Evolutionary conservation across 1,140 invertebrate genomes (phyloP).

Genomic region (Drosophila tropicalis): DNA sequence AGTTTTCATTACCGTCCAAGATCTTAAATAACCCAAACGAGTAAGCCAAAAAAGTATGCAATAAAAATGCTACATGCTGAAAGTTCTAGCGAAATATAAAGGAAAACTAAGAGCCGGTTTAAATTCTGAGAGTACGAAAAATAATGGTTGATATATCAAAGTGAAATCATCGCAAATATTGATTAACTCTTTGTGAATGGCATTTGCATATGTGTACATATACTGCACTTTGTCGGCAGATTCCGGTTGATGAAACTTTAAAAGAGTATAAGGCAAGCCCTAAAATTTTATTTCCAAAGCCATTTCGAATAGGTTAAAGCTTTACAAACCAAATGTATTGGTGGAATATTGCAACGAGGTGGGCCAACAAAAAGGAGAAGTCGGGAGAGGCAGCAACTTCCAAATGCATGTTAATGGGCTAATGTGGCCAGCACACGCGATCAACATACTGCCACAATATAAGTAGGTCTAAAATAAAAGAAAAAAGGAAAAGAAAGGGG

Average conservation of each 20-base stretch:
- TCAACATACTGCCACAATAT: neutral
- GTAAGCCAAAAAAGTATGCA: too few species aligned
- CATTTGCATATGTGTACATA: neutral
- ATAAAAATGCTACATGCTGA: too few species aligned
- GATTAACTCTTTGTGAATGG: neutral
- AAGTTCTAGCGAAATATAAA: too few species aligned
- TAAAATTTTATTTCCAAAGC: neutral
- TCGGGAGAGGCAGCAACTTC: neutral
- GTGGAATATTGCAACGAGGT: neutral
- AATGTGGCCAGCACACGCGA: slow-evolving; percentile 9
- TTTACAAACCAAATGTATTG: slow-evolving; percentile 10
- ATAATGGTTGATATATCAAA: neutral
- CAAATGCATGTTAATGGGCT: slow-evolving; percentile 11
- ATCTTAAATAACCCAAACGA: too few species aligned
- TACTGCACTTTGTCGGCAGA: too few species aligned
- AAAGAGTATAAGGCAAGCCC: neutral
- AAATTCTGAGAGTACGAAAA: too few species aligned
- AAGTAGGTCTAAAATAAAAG: neutral
- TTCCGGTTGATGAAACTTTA: neutral
- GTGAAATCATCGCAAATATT: slow-evolving; percentile 3
- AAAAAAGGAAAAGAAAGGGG: neutral
- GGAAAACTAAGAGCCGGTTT: too few species aligned
- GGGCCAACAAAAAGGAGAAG: neutral
- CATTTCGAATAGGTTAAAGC: neutral
- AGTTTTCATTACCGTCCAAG: too few species aligned